Evolutionary conservation across 2,113 vertebrate genomes (phyloP).

Genomic region (Regulus satrapa): DNA sequence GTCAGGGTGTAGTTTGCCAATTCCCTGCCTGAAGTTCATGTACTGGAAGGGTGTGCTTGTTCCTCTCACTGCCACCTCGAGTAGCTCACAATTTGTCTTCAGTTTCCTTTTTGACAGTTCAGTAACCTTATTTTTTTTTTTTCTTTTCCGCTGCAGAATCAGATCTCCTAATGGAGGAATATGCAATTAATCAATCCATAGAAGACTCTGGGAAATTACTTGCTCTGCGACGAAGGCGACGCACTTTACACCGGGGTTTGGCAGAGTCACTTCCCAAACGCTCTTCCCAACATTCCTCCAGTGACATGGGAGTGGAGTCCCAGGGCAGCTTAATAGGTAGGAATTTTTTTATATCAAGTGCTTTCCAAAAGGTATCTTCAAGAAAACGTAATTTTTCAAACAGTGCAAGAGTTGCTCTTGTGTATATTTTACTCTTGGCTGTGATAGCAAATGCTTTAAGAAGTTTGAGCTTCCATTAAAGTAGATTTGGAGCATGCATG

Average conservation of each 20-base stretch:
- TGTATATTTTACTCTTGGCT: neutral
- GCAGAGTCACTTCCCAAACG: constrained; percentile 77
- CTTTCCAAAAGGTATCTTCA: neutral
- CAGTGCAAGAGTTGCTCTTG: neutral
- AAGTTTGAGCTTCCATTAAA: neutral
- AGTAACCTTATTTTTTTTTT: neutral
- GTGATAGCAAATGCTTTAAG: neutral
- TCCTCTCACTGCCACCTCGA: neutral
- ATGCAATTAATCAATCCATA: constrained; percentile 75
- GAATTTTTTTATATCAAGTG: neutral
- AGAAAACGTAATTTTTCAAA: neutral
- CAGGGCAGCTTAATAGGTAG: constrained; percentile 63
- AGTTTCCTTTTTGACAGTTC: neutral
- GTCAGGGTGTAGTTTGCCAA: neutral
- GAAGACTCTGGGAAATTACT: constrained; percentile 81
- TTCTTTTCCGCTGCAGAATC: constrained; percentile 75
- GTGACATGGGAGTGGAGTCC: constrained; percentile 40
- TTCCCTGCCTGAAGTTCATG: neutral
- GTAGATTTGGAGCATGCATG: neutral
- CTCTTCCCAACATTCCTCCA: constrained; percentile 46
- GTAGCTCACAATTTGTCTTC: neutral
- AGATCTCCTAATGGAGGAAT: constrained; percentile 88
- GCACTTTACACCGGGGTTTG: constrained; percentile 78
- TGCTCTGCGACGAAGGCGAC: constrained; percentile 79
- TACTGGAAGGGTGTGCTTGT: neutral